Base-by-base conservation (phyloP, 2,888 invertebrate genomes). In the Spialia ferax region DNA sequence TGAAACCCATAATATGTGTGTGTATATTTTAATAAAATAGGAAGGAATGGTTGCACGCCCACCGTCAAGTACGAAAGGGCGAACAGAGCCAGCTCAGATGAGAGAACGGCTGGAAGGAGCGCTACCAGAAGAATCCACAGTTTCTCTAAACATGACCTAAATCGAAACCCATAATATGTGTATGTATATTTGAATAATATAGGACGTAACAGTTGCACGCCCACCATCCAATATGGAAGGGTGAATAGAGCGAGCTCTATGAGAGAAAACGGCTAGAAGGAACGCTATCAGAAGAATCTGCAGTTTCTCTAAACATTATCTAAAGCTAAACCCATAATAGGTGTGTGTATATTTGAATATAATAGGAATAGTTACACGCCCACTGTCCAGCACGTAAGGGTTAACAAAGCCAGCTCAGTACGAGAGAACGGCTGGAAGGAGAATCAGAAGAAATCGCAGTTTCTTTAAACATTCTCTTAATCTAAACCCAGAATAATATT, bases 371-470 rank as follows among this genome's bases (percentile, higher is more conserved):
- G 75, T 13, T 74, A 73, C 20, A 74, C 77, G 0, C 80, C 82
- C 0, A 79, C 69, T 70, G 77, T 80, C 6, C 85, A 86, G 65
- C 84, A 84, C 65, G 85, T 84, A 0, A 81, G 80, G 42, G 77
- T 82, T 0, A 76, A 75, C 29, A 70, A 77, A 3, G 11, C 56
- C 20, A 69, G 74, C n/a, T 83, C 87, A 0, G 68, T 82, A 3
- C 76, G 79, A n/a, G 88, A 88, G 20, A 78, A 79, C 20, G 80
- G 82, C 0, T 87, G 85, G 84, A 87, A 80, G 61, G 82, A 86
- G 22, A 76, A 80, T 22, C 80, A 83, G 68, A 86, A 86, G 60
- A 71, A 10, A 7, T 7, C 20, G 1, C 48, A 48, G 8, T 20
- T 48, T 57, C 8, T 55, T 2, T 32, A 29, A 32, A 26, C 8